These are phyloP conservation scores for Clinocottus analis DNA, from an alignment of 2,113 vertebrate genomes.

Conservation along the genomic window DNA sequence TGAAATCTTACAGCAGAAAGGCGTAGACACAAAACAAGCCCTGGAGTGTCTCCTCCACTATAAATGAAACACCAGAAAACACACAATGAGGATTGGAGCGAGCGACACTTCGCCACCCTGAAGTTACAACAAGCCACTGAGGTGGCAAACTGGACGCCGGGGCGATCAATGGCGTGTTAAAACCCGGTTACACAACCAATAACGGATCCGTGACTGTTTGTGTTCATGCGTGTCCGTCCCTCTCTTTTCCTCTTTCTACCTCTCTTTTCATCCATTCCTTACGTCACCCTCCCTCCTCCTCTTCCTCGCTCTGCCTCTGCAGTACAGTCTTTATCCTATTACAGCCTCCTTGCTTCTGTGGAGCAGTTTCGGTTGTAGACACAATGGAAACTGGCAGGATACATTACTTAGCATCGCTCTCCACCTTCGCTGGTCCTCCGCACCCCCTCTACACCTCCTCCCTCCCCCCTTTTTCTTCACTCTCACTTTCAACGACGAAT, in stretches of 20 bases:
- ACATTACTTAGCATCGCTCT: conserved; percentile 68
- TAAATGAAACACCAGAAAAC: conserved; percentile 3
- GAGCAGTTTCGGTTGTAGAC: conserved; percentile 65
- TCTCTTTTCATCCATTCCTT: neutral
- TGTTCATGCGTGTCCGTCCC: conserved; percentile 25
- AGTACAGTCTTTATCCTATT: conserved; percentile 78
- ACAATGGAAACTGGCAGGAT: conserved; percentile 79
- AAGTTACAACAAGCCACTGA: conserved; percentile 17
- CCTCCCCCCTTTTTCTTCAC: conserved; percentile 5
- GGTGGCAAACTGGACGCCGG: conserved; percentile 23
- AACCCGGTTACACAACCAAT: conserved; percentile 34
- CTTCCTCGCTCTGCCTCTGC: conserved; percentile 40
- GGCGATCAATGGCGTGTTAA: conserved; percentile 34
- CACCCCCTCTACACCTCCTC: conserved; percentile 8
- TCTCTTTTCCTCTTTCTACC: neutral
- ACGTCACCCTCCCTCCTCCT: neutral
- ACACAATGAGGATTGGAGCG: neutral
- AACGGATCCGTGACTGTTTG: conserved; percentile 46
- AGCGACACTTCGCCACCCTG: neutral
- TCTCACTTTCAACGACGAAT: conserved; percentile 54
- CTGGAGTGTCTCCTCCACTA: neutral
- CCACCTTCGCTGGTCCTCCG: conserved; percentile 46
- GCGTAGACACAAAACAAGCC: neutral
- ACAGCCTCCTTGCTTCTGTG: conserved; percentile 65
- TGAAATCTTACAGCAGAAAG: neutral